A percentile compares a stretch with the other conserved stretches of the same genome.
These are phyloP conservation scores for Germaria angustata DNA, from an alignment of 2,888 invertebrate species.

Conservation along the genomic window DNA sequence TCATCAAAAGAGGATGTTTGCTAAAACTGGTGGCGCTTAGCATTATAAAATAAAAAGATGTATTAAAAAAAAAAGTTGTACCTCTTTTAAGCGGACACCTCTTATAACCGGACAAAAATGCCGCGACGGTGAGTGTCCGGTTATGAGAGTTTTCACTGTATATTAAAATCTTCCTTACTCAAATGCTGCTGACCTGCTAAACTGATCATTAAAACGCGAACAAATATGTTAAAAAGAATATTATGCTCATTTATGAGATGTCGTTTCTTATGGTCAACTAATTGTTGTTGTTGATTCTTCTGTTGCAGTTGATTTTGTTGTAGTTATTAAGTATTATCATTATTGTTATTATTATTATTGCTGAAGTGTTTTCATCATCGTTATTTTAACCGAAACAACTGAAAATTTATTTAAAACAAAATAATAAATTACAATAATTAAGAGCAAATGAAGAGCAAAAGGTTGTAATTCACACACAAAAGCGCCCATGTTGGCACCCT, in stretches of 20 bases:
- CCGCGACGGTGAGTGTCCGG: no score
- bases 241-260: slow-evolving; percentile 43
- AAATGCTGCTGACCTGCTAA: not conserved
- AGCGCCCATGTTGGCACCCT: slow-evolving; percentile 77
- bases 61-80: no score
- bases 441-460: slow-evolving; percentile 75
- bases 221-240: slow-evolving; percentile 22
- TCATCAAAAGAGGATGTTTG: no score
- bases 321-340: slow-evolving; percentile 34
- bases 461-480: slow-evolving; percentile 74
- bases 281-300: not conserved
- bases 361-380: slow-evolving; percentile 47
- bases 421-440: slow-evolving; percentile 80
- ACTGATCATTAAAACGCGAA: slow-evolving; percentile 26
- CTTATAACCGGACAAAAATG: no score
- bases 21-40: no score
- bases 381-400: slow-evolving; percentile 39
- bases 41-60: no score
- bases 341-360: slow-evolving; percentile 24
- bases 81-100: no score
- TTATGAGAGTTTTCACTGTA: no score
- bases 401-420: slow-evolving; percentile 69
- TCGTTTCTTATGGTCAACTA: slow-evolving; percentile 37
- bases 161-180: slow-evolving; percentile 24
- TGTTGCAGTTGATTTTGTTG: slow-evolving; percentile 11